phyloP scores from a whole-genome alignment of 2,113 vertebrate genomes.

The Dicaeum eximium region DNA sequence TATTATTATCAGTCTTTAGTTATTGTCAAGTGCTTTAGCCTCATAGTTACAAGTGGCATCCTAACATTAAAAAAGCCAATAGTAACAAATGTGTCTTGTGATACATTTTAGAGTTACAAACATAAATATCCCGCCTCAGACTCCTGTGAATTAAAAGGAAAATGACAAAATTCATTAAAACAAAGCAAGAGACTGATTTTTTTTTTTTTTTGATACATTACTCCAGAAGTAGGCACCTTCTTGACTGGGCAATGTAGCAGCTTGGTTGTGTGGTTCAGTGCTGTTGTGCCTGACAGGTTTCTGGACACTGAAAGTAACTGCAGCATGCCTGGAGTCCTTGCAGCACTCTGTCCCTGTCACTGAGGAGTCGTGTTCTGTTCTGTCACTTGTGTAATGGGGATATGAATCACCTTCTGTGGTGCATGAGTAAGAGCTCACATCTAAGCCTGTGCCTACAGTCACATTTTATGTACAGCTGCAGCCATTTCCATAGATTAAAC shows the following conservation, averaged over 20 bases:
- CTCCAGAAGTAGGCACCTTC: neutral
- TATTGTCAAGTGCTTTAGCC: neutral
- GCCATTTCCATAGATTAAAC: neutral
- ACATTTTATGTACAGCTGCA: constrained; percentile 6
- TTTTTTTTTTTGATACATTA: neutral
- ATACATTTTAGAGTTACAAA: neutral
- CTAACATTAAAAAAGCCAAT: neutral
- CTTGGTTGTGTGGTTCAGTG: neutral
- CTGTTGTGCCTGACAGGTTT: neutral
- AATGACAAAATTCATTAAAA: neutral
- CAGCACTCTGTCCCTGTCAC: neutral
- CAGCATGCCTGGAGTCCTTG: neutral
- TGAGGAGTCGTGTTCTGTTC: neutral
- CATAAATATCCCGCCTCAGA: neutral
- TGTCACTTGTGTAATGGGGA: neutral
- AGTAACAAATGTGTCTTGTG: neutral
- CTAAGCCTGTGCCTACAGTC: neutral
- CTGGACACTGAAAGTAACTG: neutral
- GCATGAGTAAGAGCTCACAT: neutral
- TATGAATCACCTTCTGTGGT: neutral
- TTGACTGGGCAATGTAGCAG: neutral
- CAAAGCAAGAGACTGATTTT: neutral
- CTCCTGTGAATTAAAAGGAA: neutral
- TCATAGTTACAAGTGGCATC: neutral
- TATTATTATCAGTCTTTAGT: neutral